phyloP scores from a whole-genome alignment of 2,113 vertebrate species.

The human (Homo sapiens) region DNA sequence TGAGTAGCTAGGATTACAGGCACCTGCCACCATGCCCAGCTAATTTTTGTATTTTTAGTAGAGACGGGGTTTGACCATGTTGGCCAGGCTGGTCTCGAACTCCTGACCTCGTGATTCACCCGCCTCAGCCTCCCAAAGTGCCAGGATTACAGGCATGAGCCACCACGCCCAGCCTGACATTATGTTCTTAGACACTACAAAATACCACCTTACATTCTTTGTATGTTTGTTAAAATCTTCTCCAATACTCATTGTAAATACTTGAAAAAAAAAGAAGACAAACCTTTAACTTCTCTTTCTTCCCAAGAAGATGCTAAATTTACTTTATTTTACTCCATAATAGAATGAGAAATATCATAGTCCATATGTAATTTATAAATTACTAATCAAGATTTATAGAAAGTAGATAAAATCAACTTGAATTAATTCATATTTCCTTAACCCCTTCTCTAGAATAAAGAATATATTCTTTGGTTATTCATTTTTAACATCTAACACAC shows the following conservation, averaged over 20 bases:
- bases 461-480: background rate
- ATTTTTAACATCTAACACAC: background rate
- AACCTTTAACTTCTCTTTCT: background rate
- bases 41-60: no score
- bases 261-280: background rate
- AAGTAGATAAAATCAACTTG: background rate
- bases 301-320: background rate
- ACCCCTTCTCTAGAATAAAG: background rate
- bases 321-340: background rate
- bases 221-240: background rate
- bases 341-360: background rate
- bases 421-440: background rate
- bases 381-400: background rate
- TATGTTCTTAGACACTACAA: background rate
- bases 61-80: no score
- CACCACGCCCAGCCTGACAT: background rate
- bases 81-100: no score
- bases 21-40: no score
- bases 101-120: no score
- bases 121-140: no score
- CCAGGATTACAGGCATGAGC: no score
- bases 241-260: background rate
- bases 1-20: no score
- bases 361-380: background rate
- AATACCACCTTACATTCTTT: background rate